Conservation (phyloP, 2,797 vertebrate genomes). For the Acridotheres tristis region DNA sequence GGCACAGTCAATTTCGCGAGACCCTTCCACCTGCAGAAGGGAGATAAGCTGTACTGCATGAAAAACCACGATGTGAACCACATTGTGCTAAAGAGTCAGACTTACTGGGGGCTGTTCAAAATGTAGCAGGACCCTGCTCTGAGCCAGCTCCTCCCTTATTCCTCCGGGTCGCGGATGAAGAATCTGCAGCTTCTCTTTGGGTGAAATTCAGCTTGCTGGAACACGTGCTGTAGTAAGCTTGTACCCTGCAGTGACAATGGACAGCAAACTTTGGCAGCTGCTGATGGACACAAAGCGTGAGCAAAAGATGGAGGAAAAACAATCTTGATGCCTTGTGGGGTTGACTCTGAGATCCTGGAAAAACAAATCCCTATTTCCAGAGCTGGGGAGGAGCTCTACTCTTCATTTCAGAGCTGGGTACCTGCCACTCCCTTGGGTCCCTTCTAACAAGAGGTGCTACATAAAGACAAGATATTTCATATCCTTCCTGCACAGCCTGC, state of each 20-base stretch:
- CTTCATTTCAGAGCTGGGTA: neutral
- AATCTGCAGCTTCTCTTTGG: neutral
- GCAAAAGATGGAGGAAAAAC: neutral
- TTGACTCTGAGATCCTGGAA: neutral
- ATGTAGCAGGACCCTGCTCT: neutral
- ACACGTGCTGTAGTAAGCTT: neutral
- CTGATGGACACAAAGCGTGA: neutral
- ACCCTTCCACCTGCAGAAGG: neutral
- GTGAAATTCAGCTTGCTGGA: neutral
- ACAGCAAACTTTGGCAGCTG: neutral
- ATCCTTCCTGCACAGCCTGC: neutral
- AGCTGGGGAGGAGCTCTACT: neutral
- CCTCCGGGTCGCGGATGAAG: neutral
- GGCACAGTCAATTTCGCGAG: neutral
- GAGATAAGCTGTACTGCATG: neutral
- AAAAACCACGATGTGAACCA: rapidly evolving
- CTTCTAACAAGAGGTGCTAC: neutral
- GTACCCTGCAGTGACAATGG: neutral
- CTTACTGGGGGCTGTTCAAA: slow-evolving; percentile 47
- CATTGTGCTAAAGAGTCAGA: neutral
- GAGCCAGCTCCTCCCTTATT: slow-evolving; percentile 1
- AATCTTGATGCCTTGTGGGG: neutral
- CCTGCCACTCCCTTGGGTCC: neutral
- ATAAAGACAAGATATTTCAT: neutral
- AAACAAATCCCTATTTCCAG: neutral